Base-by-base conservation (phyloP, 2,888 invertebrate genomes). In the Phorcus lineatus region DNA sequence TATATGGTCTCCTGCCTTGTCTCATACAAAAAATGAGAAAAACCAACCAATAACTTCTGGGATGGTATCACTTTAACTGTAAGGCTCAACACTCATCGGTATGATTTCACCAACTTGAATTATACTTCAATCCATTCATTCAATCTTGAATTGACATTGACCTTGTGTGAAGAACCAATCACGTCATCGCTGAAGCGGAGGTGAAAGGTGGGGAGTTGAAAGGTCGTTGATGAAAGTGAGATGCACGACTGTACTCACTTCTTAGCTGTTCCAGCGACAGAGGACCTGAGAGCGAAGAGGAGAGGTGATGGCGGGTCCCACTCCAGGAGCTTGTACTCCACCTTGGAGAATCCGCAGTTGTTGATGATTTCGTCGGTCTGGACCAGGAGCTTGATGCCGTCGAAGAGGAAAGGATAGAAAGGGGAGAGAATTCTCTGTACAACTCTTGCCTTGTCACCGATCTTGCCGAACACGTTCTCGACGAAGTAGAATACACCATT, bases 401-500 rank as follows among this genome's bases (percentile, higher is more conserved):
- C 81, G n/a, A 67, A 57, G 7, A 81, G 40, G 54, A 70, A 36
- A 22, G 55, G 78, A 74, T 78, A 84, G n/a, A 81, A 11, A 11
- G 82, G 83, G 22, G 57, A 75, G 31, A 83, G n/a, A 17, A 80
- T 22, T 19, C 74, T 52, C 78, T 84, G 84, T 2, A 84, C 13
- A 0, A 22, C 75, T 17, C 67, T 22, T 13, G 75, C 17, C 24
- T 57, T 78, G 17, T 81, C 78, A 0, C 62, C 76, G 16, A 80
- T 62, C 13, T 76, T 80, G 13, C 80, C 84, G 11, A 62, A 54
- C 24, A 85, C 84, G 77, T 83, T 84, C 70, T 85, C 85, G 53
- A 83, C 24, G 83, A 80, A 85, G 75, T 77, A 79, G 55, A 77
- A 76, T 2, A 31, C 55, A 1, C 80, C 80, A 19, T 55, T 66